Evolutionary conservation across 1,140 invertebrate genomes (phyloP).

Genomic region (Achatina immaculata): DNA sequence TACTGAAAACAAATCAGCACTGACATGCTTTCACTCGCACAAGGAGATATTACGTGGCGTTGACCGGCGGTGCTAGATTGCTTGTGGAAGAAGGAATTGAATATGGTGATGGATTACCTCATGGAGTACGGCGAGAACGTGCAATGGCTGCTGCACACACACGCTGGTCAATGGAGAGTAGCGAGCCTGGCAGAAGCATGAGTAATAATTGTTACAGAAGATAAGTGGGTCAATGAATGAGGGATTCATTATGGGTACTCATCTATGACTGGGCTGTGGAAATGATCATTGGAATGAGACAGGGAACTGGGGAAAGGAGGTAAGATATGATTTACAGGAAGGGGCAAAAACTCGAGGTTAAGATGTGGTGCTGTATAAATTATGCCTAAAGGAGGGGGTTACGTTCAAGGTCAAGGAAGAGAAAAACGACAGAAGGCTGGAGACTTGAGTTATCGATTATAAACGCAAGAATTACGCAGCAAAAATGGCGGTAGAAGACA

Average conservation of each 20-base stretch:
- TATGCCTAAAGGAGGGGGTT: too few species aligned
- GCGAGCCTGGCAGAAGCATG: background rate
- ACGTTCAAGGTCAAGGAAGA: too few species aligned
- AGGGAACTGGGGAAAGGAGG: too few species aligned
- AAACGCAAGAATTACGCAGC: too few species aligned
- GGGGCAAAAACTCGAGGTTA: too few species aligned
- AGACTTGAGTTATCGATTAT: background rate
- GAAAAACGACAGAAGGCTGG: too few species aligned
- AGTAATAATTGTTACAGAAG: conserved; percentile 9
- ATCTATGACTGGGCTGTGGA: too few species aligned
- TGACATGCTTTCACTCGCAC: background rate
- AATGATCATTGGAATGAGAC: too few species aligned
- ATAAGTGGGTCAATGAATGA: background rate
- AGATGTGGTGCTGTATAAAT: too few species aligned
- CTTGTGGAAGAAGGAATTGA: background rate
- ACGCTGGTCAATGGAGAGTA: background rate
- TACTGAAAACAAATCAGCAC: background rate
- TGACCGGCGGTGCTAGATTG: background rate
- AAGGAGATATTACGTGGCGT: background rate
- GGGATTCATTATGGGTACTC: background rate
- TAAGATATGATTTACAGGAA: too few species aligned
- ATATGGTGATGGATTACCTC: background rate
- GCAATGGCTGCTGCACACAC: background rate
- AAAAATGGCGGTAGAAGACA: too few species aligned
- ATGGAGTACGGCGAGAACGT: background rate